phyloP scores from a whole-genome alignment of 2,797 vertebrate genomes.

The Diglossa cyanea region DNA sequence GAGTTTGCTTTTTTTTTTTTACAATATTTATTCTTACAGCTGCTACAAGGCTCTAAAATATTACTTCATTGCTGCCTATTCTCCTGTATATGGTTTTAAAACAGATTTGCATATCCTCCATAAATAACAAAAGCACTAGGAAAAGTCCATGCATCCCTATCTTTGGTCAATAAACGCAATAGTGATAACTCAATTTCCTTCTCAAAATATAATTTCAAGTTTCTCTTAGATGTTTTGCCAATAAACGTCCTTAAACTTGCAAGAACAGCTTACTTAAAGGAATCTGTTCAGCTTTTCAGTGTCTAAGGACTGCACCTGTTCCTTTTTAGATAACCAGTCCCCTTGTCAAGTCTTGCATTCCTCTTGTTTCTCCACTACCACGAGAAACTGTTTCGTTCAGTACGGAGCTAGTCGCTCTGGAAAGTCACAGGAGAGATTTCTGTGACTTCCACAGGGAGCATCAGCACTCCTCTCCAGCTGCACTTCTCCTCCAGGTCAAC shows the following conservation, averaged over 20 bases:
- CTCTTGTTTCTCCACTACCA: not conserved
- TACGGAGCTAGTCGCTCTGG: not conserved
- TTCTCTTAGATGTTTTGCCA: not conserved
- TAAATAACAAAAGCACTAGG: not conserved
- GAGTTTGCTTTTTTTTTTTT: not conserved
- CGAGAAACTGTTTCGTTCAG: accelerated
- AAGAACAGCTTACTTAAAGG: not conserved
- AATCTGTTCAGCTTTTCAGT: not conserved
- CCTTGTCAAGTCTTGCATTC: not conserved
- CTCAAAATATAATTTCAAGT: not conserved
- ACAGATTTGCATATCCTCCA: not conserved
- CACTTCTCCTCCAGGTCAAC: not conserved
- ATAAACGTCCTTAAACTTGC: not conserved
- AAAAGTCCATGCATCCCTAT: not conserved
- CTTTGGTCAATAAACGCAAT: not conserved
- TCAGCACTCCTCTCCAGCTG: not conserved
- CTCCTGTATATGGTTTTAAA: not conserved
- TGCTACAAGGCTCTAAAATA: not conserved
- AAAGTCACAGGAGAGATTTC: not conserved
- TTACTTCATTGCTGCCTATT: not conserved
- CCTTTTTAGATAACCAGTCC: not conserved
- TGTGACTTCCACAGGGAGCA: accelerated
- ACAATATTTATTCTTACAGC: not conserved
- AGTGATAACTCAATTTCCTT: not conserved
- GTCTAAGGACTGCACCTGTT: constrained; percentile 1